These are phyloP conservation scores for Drosophila setosimentum DNA, from an alignment of 2,888 invertebrate genomes.

Conservation along the genomic window DNA sequence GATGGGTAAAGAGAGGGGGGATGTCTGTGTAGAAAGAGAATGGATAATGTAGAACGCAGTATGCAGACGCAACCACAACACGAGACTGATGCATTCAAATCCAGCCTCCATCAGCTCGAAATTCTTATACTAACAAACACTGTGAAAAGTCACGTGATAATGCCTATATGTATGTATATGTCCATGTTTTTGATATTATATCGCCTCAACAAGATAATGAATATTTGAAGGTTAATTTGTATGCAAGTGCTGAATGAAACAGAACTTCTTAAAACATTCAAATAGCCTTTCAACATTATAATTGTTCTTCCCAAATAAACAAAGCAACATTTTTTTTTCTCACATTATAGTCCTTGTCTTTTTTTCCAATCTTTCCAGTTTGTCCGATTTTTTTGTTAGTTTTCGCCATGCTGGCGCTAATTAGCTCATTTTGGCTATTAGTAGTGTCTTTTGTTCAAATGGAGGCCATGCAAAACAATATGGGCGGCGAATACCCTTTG, in stretches of 20 bases:
- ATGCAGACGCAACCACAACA: constrained; percentile 14
- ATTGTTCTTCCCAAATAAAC: constrained; percentile 42
- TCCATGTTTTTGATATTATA: constrained; percentile 32
- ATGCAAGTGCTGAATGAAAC: constrained; percentile 19
- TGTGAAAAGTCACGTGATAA: constrained; percentile 9
- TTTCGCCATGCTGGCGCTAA: constrained; percentile 60
- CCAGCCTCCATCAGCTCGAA: constrained; percentile 14
- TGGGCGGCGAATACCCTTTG: constrained; percentile 41
- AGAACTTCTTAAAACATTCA: constrained; percentile 14
- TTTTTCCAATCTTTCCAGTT: constrained; percentile 9
- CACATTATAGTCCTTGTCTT: background rate
- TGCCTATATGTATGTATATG: background rate
- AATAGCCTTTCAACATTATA: constrained; percentile 42
- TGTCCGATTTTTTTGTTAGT: background rate
- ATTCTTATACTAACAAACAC: constrained; percentile 18
- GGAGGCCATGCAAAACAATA: constrained; percentile 57
- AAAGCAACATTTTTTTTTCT: constrained; percentile 24
- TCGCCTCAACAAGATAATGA: constrained; percentile 43
- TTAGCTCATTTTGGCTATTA: constrained; percentile 65
- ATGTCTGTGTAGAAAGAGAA: constrained; percentile 23
- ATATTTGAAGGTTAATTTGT: constrained; percentile 47
- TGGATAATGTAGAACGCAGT: constrained; percentile 25
- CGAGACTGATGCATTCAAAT: constrained; percentile 46
- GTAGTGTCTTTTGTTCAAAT: constrained; percentile 59
- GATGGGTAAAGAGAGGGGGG: background rate